These are phyloP conservation scores for Numida meleagris DNA, from an alignment of 2,113 vertebrate species.

Conservation along the genomic window DNA sequence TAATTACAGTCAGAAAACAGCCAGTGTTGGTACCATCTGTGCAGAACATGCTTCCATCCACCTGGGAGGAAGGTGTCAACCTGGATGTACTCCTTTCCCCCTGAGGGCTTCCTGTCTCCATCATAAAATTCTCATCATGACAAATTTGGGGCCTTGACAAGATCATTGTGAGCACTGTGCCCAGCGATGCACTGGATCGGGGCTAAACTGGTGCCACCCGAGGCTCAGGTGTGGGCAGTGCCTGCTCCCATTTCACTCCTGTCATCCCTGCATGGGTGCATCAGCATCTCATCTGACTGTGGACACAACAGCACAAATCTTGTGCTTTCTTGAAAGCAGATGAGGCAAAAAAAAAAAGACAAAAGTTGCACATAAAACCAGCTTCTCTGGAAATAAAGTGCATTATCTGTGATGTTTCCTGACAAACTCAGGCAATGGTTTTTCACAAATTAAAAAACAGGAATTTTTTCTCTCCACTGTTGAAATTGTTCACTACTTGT, in stretches of 20 bases:
- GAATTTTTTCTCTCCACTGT: background rate
- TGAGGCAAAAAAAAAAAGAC: background rate
- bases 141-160: background rate
- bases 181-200: rapidly evolving
- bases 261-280: background rate
- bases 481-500: background rate
- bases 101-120: background rate
- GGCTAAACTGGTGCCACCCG: background rate
- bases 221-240: background rate
- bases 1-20: background rate
- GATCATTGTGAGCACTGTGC: background rate
- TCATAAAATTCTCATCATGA: background rate
- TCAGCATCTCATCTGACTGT: background rate
- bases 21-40: background rate
- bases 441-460: background rate
- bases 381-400: background rate
- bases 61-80: background rate
- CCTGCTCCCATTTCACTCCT: background rate
- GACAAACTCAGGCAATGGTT: background rate
- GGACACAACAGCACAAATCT: background rate
- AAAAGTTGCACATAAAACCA: background rate
- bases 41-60: background rate
- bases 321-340: background rate
- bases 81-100: background rate
- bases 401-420: background rate